phyloP scores from a whole-genome alignment of 30 jellyfish, hydroid and myxozoan species.

The Aurelia aurita complex sp. Pacific region DNA sequence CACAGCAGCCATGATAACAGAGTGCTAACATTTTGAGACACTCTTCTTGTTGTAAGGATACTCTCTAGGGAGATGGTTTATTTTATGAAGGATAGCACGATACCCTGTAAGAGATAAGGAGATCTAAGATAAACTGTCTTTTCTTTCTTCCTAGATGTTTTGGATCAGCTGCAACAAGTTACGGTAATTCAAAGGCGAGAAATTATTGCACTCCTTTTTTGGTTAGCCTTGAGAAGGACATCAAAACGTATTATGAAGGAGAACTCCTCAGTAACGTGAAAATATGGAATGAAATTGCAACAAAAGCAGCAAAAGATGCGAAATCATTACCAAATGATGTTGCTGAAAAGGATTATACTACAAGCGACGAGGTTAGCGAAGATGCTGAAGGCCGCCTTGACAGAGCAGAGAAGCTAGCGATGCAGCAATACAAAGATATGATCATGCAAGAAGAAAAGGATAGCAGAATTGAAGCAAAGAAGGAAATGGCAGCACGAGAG shows the following conservation, averaged over 20 bases:
- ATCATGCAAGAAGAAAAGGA: background rate
- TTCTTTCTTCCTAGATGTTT: background rate
- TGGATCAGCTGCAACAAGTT: background rate
- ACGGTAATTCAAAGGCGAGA: background rate
- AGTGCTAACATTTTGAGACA: no score
- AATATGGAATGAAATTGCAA: background rate
- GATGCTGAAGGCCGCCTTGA: background rate
- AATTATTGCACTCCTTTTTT: background rate
- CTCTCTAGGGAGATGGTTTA: no score
- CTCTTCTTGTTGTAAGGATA: no score
- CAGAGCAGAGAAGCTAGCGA: background rate
- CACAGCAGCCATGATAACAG: no score
- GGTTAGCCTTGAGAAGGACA: background rate
- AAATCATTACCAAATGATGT: background rate
- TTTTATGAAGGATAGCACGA: no score
- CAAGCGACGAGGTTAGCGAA: background rate
- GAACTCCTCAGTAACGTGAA: background rate
- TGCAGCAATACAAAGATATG: background rate
- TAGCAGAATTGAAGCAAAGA: no score
- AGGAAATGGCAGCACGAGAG: no score
- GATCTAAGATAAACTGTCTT: background rate
- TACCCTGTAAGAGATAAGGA: no score
- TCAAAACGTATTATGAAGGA: conserved; percentile 1
- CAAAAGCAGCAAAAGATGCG: background rate
- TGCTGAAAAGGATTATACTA: background rate